These are phyloP conservation scores for Ara ararauna DNA, from an alignment of 2,797 vertebrate genomes.

Conservation along the genomic window DNA sequence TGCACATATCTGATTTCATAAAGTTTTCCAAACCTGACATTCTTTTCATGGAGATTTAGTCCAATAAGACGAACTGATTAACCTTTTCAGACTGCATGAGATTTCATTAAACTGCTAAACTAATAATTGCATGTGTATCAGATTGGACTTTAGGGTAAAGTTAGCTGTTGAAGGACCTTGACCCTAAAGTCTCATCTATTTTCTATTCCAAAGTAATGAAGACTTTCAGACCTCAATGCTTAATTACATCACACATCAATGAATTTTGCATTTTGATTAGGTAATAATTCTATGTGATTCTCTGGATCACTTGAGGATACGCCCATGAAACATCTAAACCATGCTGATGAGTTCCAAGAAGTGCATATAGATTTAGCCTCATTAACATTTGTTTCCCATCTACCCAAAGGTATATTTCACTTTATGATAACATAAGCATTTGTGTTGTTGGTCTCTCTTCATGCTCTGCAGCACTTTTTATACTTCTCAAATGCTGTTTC, in stretches of 20 bases:
- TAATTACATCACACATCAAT: slow-evolving; percentile 73
- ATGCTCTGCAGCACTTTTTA: background rate
- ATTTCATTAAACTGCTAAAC: slow-evolving; percentile 55
- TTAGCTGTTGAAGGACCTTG: slow-evolving; percentile 59
- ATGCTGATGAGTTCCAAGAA: slow-evolving; percentile 42
- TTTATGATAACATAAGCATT: background rate
- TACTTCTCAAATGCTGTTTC: background rate
- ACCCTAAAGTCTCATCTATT: slow-evolving; percentile 56
- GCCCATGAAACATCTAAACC: slow-evolving; percentile 26
- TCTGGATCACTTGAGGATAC: slow-evolving; percentile 69
- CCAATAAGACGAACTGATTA: slow-evolving; percentile 21
- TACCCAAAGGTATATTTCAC: background rate
- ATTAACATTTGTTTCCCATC: background rate
- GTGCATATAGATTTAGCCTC: background rate
- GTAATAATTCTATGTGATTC: slow-evolving; percentile 56
- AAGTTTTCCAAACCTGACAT: background rate
- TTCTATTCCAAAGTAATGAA: slow-evolving; percentile 63
- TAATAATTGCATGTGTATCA: slow-evolving; percentile 45
- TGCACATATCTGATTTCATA: background rate
- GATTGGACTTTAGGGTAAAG: slow-evolving; percentile 34
- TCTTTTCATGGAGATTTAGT: slow-evolving; percentile 8
- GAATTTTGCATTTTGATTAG: slow-evolving; percentile 73
- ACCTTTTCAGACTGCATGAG: slow-evolving; percentile 18
- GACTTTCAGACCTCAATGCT: slow-evolving; percentile 60
- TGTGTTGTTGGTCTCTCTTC: background rate